Base-by-base conservation (phyloP, 2,113 vertebrate genomes). In the Australoheros scitulus region DNA sequence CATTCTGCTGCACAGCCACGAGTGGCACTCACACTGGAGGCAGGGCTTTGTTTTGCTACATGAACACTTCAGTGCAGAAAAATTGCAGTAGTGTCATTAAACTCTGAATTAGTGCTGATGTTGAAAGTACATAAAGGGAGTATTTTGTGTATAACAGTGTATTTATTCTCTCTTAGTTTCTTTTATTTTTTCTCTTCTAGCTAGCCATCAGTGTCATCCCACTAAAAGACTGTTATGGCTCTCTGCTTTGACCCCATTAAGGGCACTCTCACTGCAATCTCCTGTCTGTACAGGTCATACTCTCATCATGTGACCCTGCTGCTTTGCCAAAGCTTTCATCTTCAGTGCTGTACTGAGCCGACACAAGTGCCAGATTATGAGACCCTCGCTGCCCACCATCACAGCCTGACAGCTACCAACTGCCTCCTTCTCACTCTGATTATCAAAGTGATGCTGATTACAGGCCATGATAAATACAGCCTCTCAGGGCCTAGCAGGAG, bases 291-390 rank as follows among this genome's bases (percentile, higher is more conserved):
- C 29, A 57, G 76, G 87, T 89, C 92, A 86, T 63, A 70, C 61
- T 77, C 83, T 60, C 38, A 38, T 92, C 85, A 91, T 79, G 90
- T 88, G 87, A 32, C 26, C 58, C 68, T 9, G 6, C n/a, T 43
- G 32, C 64, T 86, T 78, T 82, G 81, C 83, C 86, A 92, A 85
- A 88, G 81, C 56, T 77, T 82, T 87, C 83, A 83, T 83, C 78
- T 75, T 81, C 79, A 18, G 11, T 64, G 38, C 80, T 32, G 32
- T 58, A 38, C 79, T 81, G 61, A 87, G 68, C 60, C 3, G 34
- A 82, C 81, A 87, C 36, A 80, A 64, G 15, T 13, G 38, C 47
- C 57, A 85, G 72, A 89, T 91, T 87, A 85, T 68, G 47, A 65
- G 41, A 70, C 80, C 32, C 52, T 72, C 29, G 22, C 58, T 26